phyloP scores from a whole-genome alignment of 2,113 vertebrate genomes.

The Vanacampus margaritifer region DNA sequence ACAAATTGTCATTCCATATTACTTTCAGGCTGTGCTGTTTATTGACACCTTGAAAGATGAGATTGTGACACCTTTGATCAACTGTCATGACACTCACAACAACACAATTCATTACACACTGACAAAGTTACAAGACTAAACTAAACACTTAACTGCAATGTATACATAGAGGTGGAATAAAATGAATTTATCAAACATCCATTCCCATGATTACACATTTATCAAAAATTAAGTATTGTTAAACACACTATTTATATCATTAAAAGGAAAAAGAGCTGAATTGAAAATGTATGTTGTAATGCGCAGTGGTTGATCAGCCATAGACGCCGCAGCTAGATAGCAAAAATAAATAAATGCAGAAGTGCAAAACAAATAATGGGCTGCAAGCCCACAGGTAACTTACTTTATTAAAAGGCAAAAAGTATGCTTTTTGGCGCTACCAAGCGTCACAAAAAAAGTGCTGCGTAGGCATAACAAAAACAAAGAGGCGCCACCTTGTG shows the following conservation, averaged over 20 bases:
- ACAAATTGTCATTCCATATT: conserved; percentile 68
- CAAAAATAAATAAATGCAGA: too few relatives aligned
- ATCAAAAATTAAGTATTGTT: background rate
- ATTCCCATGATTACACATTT: too few relatives aligned
- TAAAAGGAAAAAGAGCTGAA: background rate
- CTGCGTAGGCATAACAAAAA: too few relatives aligned
- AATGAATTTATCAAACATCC: background rate
- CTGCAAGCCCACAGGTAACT: too few relatives aligned
- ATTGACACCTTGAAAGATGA: conserved; percentile 52
- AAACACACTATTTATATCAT: background rate
- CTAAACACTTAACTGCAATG: background rate
- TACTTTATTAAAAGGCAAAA: too few relatives aligned
- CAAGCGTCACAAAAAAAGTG: too few relatives aligned
- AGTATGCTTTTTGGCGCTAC: too few relatives aligned
- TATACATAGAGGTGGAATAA: background rate
- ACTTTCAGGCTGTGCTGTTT: conserved; percentile 33
- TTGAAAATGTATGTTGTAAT: too few relatives aligned
- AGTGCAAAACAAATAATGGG: too few relatives aligned
- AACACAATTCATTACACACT: conserved; percentile 27
- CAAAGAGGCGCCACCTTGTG: too few relatives aligned
- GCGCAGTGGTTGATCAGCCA: too few relatives aligned
- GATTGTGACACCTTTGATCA: conserved; percentile 29
- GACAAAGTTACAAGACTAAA: background rate
- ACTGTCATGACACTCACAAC: conserved; percentile 28
- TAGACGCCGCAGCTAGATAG: too few relatives aligned